These are phyloP conservation scores for Endotricha flammealis DNA, from an alignment of 2,888 invertebrate genomes.

Conservation along the genomic window DNA sequence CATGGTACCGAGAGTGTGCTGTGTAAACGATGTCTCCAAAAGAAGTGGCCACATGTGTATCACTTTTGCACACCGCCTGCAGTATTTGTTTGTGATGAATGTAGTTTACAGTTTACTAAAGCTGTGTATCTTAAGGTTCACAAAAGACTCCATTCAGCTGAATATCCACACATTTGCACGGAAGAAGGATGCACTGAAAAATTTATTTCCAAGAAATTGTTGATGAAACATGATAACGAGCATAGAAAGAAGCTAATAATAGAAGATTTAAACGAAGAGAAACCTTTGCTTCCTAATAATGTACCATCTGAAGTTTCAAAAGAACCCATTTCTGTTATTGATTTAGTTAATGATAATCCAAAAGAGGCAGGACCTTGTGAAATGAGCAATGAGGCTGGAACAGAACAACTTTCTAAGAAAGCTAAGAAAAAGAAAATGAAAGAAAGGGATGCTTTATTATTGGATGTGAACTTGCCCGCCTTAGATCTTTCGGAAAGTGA, in stretches of 20 bases:
- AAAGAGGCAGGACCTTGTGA: constrained; percentile 51
- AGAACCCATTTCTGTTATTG: constrained; percentile 51
- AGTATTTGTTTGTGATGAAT: constrained; percentile 88
- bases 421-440: constrained; percentile 66
- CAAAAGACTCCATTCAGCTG: constrained; percentile 85
- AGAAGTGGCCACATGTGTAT: constrained; percentile 95
- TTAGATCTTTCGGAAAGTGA: constrained; percentile 91
- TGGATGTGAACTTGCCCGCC: constrained; percentile 84
- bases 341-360: constrained; percentile 56
- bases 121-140: constrained; percentile 91
- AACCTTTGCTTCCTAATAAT: constrained; percentile 34
- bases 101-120: constrained; percentile 84
- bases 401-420: constrained; percentile 57
- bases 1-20: constrained; percentile 92
- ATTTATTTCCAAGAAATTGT: constrained; percentile 89
- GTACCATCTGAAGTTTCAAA: constrained; percentile 42
- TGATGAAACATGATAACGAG: constrained; percentile 82
- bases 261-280: constrained; percentile 48
- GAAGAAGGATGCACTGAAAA: constrained; percentile 85
- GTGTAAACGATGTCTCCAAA: constrained; percentile 91
- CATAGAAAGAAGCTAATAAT: constrained; percentile 70
- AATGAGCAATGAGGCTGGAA: constrained; percentile 43
- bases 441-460: constrained; percentile 66
- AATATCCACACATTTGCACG: constrained; percentile 84
- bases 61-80: constrained; percentile 92